These are phyloP conservation scores for Acomys russatus DNA, from an alignment of 2,797 vertebrate genomes.

Conservation along the genomic window DNA sequence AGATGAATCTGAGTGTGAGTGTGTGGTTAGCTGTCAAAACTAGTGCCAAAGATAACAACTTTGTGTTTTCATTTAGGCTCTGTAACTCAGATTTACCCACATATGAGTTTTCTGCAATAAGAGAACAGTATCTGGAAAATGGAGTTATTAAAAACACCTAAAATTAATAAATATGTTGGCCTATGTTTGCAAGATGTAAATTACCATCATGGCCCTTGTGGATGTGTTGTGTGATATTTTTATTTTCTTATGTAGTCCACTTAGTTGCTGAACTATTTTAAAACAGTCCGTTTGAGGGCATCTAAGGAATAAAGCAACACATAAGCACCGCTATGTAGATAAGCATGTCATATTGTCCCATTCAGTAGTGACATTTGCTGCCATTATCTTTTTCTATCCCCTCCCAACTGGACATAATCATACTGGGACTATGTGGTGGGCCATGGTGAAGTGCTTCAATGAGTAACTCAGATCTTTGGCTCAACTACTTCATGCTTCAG, in stretches of 20 bases:
- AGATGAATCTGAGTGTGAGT: not conserved
- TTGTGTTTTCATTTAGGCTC: not conserved
- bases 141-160: not conserved
- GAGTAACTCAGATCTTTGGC: not conserved
- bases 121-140: not conserved
- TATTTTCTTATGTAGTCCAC: not conserved
- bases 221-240: not conserved
- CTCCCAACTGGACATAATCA: not conserved
- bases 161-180: not conserved
- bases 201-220: too few species aligned
- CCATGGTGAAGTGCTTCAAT: not conserved
- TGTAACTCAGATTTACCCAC: not conserved
- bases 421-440: not conserved
- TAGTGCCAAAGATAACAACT: not conserved
- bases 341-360: not conserved
- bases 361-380: not conserved
- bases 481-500: not conserved
- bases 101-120: conserved; percentile 10
- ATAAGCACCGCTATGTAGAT: not conserved
- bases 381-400: not conserved
- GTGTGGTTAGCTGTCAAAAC: not conserved
- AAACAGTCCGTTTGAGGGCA: not conserved
- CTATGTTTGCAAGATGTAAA: not conserved
- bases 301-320: not conserved
- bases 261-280: not conserved